These are phyloP conservation scores for Haliclona indistincta DNA, from an alignment of 37 sponge, comb jelly and placozoan species.

Conservation along the genomic window DNA sequence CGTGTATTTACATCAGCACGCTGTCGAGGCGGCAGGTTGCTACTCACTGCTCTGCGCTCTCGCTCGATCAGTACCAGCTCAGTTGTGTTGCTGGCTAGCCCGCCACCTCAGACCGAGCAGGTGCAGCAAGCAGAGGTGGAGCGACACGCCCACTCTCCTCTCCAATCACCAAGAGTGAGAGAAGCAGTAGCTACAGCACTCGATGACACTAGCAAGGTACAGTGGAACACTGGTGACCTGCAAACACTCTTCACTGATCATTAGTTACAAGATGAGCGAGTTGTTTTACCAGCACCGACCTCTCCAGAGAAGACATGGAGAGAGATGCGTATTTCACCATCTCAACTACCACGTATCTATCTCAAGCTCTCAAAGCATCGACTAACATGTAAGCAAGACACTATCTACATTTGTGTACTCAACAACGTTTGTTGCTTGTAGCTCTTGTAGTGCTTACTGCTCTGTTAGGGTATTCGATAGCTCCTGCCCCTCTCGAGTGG, in stretches of 20 bases:
- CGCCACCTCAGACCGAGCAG: too few relatives aligned
- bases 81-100: too few relatives aligned
- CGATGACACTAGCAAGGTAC: conserved; percentile 27
- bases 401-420: not conserved
- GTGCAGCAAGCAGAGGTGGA: too few relatives aligned
- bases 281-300: too few relatives aligned
- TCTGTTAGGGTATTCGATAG: conserved; percentile 84
- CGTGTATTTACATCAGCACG: too few relatives aligned
- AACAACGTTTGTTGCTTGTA: not conserved
- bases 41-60: too few relatives aligned
- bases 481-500: conserved; percentile 66
- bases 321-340: conserved; percentile 4
- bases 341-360: conserved; percentile 76
- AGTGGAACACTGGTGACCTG: too few relatives aligned
- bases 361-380: conserved; percentile 83
- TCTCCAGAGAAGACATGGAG: conserved; percentile 45
- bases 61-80: too few relatives aligned
- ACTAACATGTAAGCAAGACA: conserved; percentile 59
- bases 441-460: conserved; percentile 95
- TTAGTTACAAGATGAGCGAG: not conserved
- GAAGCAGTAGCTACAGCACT: not conserved
- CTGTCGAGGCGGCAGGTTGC: too few relatives aligned
- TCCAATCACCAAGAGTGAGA: too few relatives aligned
- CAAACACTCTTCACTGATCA: not conserved
- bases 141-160: too few relatives aligned